Base-by-base conservation (phyloP, 2,113 vertebrate genomes). In the Anguilla rostrata region DNA sequence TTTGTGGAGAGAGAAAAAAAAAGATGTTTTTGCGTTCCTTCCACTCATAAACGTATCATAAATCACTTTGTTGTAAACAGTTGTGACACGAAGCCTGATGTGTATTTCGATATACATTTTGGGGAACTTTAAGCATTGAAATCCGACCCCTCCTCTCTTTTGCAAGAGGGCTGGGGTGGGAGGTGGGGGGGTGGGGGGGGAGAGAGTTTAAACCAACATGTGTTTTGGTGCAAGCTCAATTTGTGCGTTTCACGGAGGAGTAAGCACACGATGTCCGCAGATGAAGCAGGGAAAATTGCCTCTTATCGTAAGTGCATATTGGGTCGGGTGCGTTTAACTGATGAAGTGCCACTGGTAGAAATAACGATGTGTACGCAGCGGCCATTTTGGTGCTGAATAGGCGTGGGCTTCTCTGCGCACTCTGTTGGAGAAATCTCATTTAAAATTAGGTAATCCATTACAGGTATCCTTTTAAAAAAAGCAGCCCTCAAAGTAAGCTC, bases 41-140 rank as follows among this genome's bases (percentile, higher is more conserved):
- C 84, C 88, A 87, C 86, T 83, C 86, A 83, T 85, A 92, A 94
- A 92, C 92, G 90, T 90, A 92, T 90, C 95, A 96, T 96, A 94
- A 96, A 96, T 96, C 95, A 96, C 91, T 91, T 92, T 94, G 90
- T 91, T 95, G 93, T 95, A 96, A 96, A 95, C 94, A 96, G 91
- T 88, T 91, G 93, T 96, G 95, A 96, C 95, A 94, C 85, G 16
- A 85, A 92, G 92, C 90, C 94, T 90, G 95, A 95, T 96, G 94
- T 94, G 92, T 93, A 93, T 90, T 91, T 94, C 88, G 93, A 95
- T 95, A 95, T 95, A 93, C 92, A 90, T 95, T 91, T 94, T 91
- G 90, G 91, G 92, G 90, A 87, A 94, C 92, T 92, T 90, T 93
- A 92, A 93, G 92, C 83, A 88, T 88, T 93, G 94, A 95, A 96